These are phyloP conservation scores for Trididemnum clinides DNA, from an alignment of 23 tunicate species.

Conservation along the genomic window DNA sequence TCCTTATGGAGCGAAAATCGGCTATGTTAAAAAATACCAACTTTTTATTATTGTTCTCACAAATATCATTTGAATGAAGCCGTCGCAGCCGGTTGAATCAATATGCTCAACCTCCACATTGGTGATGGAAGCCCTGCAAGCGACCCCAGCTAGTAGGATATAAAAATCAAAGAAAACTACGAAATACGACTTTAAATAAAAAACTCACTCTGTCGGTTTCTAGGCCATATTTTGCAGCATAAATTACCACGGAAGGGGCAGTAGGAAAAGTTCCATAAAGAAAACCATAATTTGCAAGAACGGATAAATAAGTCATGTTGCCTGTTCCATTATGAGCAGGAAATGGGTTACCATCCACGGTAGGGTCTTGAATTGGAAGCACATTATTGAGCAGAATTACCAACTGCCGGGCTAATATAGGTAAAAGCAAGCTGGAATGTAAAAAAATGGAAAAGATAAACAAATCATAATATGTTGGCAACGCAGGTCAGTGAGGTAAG, in stretches of 20 bases:
- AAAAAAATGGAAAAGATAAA: no score
- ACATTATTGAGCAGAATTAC: conserved; percentile 17
- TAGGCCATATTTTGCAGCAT: conserved; percentile 70
- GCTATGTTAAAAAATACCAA: no score
- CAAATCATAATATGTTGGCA: no score
- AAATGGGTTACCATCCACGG: not conserved
- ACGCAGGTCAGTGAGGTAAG: no score
- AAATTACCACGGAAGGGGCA: conserved; percentile 87
- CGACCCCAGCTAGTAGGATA: conserved; percentile 81
- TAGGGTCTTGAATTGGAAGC: conserved; percentile 43
- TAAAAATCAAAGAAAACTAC: not conserved
- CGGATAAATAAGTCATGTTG: conserved; percentile 35
- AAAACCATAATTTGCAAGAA: conserved; percentile 68
- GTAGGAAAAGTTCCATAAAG: conserved; percentile 90
- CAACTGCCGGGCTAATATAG: conserved; percentile 42
- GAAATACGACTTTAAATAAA: not conserved
- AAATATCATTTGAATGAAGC: no score
- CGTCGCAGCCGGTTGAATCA: no score
- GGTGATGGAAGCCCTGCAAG: no score
- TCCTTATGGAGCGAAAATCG: no score
- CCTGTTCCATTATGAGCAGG: not conserved
- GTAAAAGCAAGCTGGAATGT: conserved; percentile 43
- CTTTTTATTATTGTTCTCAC: no score
- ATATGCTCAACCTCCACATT: no score
- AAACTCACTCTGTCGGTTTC: conserved; percentile 65